Evolutionary conservation across 2,797 vertebrate species (phyloP), one percentile per base, ranked within the genome.

Genomic region (Hoplostethus atlanticus): DNA sequence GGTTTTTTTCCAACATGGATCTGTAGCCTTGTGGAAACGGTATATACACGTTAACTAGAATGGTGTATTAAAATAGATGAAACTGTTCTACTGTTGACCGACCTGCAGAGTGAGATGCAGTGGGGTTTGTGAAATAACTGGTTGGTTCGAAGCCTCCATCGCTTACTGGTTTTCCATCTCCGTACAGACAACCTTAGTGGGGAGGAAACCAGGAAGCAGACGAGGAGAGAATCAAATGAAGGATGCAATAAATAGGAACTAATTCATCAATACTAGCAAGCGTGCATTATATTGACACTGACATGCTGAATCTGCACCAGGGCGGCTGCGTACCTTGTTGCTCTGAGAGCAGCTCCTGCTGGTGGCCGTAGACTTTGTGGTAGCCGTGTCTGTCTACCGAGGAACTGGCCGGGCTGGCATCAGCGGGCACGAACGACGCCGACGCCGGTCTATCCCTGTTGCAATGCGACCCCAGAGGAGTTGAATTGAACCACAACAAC

Each of bases 341-440:
- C 70, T 90, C 87, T 6, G 89, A 65, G 59, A 91, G 89, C 0
- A 84, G 79, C 7, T 89, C 76, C 48, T 89, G 90, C 2, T 90
- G 90, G 17, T 89, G 86, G 80, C 42, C 72, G 84, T 84, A 91
- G 51, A 60, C 53, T 71, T 90, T 93, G 50, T 90, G 87, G 84
- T 72, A 84, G 25, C 56, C 55, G 16, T 88, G 84, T 64, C 81
- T 54, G 65, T 91, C 85, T 5, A 85, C 79, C 0, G 87, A 71
- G 64, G 21, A 21, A 21, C 51, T 85, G 16, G 28, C 71, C 0
- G 88, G 75, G 60, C 58, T 85, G 77, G 68, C 58, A 4, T 88
- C 86, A 25, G 80, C 51, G 5, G 87, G 34, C 75, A 90, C 64
- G 54, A 92, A 90, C 60, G 88, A 47, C 8, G 90, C 63, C 21